A percentile compares a stretch with the other conserved stretches of the same genome.
phyloP scores from a whole-genome alignment of 2,113 vertebrate genomes.

The Gobio gobio region DNA sequence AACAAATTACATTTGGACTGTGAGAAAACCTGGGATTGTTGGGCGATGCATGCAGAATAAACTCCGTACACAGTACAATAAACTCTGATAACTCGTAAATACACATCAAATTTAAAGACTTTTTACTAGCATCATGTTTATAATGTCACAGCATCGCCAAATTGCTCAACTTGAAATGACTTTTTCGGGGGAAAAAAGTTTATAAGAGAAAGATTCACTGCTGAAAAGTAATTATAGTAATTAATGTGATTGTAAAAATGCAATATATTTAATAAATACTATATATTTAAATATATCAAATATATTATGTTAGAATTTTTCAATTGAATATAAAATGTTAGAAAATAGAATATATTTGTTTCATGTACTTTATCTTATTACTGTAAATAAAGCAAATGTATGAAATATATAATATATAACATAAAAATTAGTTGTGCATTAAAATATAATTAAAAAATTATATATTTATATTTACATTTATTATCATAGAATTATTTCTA shows the following conservation, averaged over 20 bases:
- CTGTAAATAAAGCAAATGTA: too few relatives aligned
- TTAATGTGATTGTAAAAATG: background rate
- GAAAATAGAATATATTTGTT: too few relatives aligned
- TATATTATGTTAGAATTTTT: background rate
- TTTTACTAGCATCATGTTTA: background rate
- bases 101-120: constrained; percentile 3
- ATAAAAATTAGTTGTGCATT: background rate
- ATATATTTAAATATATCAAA: background rate
- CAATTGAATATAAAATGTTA: too few relatives aligned
- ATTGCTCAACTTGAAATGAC: background rate
- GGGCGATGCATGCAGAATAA: constrained; percentile 31
- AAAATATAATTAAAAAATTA: background rate
- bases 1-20: constrained; percentile 77
- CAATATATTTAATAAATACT: background rate
- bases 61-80: background rate
- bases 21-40: constrained; percentile 48
- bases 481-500: too few relatives aligned
- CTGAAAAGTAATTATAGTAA: background rate
- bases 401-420: too few relatives aligned
- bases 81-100: constrained; percentile 5
- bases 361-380: too few relatives aligned
- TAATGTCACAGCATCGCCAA: background rate
- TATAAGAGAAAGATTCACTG: background rate
- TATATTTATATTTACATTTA: too few relatives aligned
- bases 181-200: background rate